Evolutionary conservation across 2,888 invertebrate species (phyloP).

Genomic region (Leucoma salicis): DNA sequence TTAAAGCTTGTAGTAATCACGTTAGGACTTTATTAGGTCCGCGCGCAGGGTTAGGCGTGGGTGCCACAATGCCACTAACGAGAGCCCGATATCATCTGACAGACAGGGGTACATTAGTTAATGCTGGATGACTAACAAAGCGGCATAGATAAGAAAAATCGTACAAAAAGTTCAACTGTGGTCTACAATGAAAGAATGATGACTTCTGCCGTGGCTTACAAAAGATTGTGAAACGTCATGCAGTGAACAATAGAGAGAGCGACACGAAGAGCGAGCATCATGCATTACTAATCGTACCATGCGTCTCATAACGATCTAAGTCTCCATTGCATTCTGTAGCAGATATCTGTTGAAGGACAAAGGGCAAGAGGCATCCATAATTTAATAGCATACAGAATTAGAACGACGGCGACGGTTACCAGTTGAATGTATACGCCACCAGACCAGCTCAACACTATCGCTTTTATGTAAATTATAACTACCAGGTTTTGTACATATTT

Average conservation of each 20-base stretch:
- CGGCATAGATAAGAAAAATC: slow-evolving; percentile 53
- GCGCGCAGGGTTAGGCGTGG: slow-evolving; percentile 51
- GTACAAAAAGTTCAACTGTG: slow-evolving; percentile 55
- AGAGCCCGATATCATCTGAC: slow-evolving; percentile 70
- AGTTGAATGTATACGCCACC: no score
- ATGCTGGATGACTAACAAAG: slow-evolving; percentile 55
- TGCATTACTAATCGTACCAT: slow-evolving; percentile 66
- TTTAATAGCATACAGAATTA: no score
- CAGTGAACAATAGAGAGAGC: slow-evolving; percentile 71
- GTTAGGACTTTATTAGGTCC: slow-evolving; percentile 60
- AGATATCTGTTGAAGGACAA: slow-evolving; percentile 1
- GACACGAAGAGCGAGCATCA: slow-evolving; percentile 61
- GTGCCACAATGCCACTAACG: slow-evolving; percentile 75
- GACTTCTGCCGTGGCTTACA: slow-evolving; percentile 55
- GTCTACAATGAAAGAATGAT: slow-evolving; percentile 59
- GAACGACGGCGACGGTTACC: no score
- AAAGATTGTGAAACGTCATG: slow-evolving; percentile 73
- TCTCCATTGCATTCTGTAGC: neutral
- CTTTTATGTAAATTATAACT: no score
- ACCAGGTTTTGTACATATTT: no score
- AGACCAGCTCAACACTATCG: no score
- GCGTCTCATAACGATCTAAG: slow-evolving; percentile 46
- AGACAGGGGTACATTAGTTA: slow-evolving; percentile 66
- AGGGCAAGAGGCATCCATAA: neutral
- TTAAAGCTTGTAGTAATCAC: slow-evolving; percentile 58